A percentile compares a stretch with the other conserved stretches of the same genome.
phyloP scores from a whole-genome alignment of 1,140 invertebrate species.

The Heliconius eleuchia region DNA sequence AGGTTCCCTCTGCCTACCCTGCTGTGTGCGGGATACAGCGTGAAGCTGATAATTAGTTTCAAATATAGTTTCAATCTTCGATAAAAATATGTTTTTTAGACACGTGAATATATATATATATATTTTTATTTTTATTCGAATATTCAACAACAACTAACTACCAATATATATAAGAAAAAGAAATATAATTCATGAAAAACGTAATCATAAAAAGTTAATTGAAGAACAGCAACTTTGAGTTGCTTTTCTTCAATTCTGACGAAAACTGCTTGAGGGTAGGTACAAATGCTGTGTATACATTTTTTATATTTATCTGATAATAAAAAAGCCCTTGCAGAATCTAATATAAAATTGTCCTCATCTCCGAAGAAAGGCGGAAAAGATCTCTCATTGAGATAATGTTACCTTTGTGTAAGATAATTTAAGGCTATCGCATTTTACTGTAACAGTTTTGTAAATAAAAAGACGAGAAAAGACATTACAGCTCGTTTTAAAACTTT shows the following conservation, averaged over 20 bases:
- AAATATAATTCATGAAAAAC: neutral
- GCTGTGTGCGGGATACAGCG: too few relatives aligned
- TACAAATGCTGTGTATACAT: slow-evolving; percentile 9
- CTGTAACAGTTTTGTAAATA: slow-evolving; percentile 37
- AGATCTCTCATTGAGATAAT: slow-evolving; percentile 48
- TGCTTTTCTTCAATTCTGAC: neutral
- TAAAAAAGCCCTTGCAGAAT: slow-evolving; percentile 19
- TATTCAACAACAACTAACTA: too few relatives aligned
- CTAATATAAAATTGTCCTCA: slow-evolving; percentile 39
- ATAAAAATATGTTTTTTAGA: too few relatives aligned
- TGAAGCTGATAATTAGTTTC: too few relatives aligned
- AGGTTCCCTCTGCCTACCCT: too few relatives aligned
- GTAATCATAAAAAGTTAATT: neutral
- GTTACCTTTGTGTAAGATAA: slow-evolving; percentile 44
- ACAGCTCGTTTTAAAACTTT: neutral
- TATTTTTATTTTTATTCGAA: too few relatives aligned
- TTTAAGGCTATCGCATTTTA: slow-evolving; percentile 44
- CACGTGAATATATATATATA: too few relatives aligned
- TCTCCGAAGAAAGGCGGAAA: slow-evolving; percentile 35
- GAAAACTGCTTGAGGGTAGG: neutral
- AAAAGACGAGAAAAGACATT: slow-evolving; percentile 28
- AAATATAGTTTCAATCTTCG: too few relatives aligned
- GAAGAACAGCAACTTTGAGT: neutral
- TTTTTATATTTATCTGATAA: slow-evolving; percentile 23
- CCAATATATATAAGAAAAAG: neutral